These are phyloP conservation scores for Ooceraea biroi DNA, from an alignment of 1,140 invertebrate species.

Conservation along the genomic window DNA sequence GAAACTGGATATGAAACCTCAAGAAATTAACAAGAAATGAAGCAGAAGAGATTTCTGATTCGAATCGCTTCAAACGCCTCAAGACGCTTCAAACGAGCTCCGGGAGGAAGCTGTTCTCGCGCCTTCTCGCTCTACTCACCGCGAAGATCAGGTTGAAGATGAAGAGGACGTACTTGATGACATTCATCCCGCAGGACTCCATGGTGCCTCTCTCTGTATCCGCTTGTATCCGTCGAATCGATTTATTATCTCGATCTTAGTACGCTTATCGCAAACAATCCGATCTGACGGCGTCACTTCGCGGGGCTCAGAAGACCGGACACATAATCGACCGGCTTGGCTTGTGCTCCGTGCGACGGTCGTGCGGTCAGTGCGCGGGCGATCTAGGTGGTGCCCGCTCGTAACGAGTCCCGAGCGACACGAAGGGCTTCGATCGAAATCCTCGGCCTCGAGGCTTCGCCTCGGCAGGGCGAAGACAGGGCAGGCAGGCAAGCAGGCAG, in stretches of 20 bases:
- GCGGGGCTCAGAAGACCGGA: background rate
- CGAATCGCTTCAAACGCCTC: background rate
- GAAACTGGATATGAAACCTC: conserved; percentile 10
- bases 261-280: background rate
- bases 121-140: conserved; percentile 87
- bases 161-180: conserved; percentile 93
- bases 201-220: conserved; percentile 81
- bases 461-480: too few species aligned
- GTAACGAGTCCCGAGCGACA: conserved; percentile 24
- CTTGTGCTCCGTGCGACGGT: conserved; percentile 27
- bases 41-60: background rate
- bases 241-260: background rate
- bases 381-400: conserved; percentile 22
- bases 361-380: conserved; percentile 37
- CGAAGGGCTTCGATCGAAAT: conserved; percentile 59
- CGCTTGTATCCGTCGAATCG: background rate
- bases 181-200: conserved; percentile 90
- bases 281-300: background rate
- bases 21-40: background rate
- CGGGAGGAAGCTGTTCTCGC: background rate
- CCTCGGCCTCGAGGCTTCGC: conserved; percentile 10
- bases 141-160: conserved; percentile 94
- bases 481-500: background rate
- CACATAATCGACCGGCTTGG: conserved; percentile 32
- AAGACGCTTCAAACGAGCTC: background rate